Conservation (phyloP, 2,888 invertebrate genomes). For the Dryobotodes eremita region DNA sequence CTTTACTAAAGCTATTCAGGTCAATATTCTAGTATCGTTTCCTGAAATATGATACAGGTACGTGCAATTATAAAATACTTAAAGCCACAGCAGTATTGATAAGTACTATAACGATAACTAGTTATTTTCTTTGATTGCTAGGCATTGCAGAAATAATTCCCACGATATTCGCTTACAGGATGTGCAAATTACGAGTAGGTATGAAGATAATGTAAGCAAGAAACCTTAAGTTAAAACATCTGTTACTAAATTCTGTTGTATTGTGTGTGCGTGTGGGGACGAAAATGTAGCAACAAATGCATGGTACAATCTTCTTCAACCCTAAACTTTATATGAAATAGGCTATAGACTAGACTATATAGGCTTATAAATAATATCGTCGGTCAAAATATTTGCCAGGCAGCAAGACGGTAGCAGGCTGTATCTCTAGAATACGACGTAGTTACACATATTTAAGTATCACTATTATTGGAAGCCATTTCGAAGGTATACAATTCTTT, state of each 20-base stretch:
- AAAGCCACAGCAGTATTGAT: conserved; percentile 37
- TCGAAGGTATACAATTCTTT: not conserved
- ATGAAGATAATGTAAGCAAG: conserved; percentile 20
- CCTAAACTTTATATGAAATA: not conserved
- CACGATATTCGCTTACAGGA: conserved; percentile 54
- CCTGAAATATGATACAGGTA: conserved; percentile 48
- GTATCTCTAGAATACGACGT: no score
- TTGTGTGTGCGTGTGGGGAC: not conserved
- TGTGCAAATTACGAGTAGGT: conserved; percentile 37
- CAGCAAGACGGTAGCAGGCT: not conserved
- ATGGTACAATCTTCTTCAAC: not conserved
- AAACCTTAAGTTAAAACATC: conserved; percentile 27
- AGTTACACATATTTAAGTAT: not conserved
- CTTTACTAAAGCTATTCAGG: conserved; percentile 51
- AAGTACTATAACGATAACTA: conserved; percentile 29
- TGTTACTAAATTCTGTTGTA: conserved; percentile 19
- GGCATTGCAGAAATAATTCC: conserved; percentile 36
- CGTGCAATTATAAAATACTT: conserved; percentile 37
- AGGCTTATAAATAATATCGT: not conserved
- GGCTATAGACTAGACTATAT: no score
- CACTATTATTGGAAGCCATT: not conserved
- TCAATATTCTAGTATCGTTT: conserved; percentile 45
- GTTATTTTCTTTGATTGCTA: conserved; percentile 52
- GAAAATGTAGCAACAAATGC: conserved; percentile 18
- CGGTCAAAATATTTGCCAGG: not conserved